A percentile compares a stretch with the other conserved stretches of the same genome.
These are phyloP conservation scores for Prionailurus viverrinus DNA, from an alignment of 2,113 vertebrate species.

Conservation along the genomic window DNA sequence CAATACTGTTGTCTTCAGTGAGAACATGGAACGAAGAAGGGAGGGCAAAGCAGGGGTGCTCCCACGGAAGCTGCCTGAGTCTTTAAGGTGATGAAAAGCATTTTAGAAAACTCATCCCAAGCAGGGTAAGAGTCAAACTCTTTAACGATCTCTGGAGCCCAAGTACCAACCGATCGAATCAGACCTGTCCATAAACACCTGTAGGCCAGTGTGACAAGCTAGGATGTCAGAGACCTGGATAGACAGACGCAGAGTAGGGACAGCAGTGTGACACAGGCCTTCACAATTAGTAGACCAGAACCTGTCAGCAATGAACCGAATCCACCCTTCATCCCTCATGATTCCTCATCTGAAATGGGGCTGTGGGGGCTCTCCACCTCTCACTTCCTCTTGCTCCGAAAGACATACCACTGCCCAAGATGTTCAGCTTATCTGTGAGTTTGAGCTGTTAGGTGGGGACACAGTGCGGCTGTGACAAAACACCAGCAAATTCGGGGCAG, in stretches of 20 bases:
- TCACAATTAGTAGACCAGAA: neutral
- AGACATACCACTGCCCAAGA: neutral
- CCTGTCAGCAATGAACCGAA: neutral
- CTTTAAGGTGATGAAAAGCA: neutral
- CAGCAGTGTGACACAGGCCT: neutral
- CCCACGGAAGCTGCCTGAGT: neutral
- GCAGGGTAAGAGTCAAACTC: neutral
- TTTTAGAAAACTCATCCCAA: neutral
- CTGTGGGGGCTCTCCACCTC: neutral
- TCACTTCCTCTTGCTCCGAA: neutral
- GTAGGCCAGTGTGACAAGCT: neutral
- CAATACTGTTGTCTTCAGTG: neutral
- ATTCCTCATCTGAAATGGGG: neutral
- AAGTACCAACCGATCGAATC: neutral
- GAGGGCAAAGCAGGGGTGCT: neutral
- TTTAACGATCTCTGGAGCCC: neutral
- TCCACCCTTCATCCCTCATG: neutral
- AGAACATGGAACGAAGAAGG: neutral
- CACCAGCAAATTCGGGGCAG: neutral
- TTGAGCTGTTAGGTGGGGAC: neutral
- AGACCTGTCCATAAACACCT: neutral
- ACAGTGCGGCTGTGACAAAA: neutral
- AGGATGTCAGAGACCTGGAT: neutral
- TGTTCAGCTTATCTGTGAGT: neutral
- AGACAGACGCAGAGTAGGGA: neutral